phyloP scores from a whole-genome alignment of 2,888 invertebrate species.

The Eupithecia inturbata region DNA sequence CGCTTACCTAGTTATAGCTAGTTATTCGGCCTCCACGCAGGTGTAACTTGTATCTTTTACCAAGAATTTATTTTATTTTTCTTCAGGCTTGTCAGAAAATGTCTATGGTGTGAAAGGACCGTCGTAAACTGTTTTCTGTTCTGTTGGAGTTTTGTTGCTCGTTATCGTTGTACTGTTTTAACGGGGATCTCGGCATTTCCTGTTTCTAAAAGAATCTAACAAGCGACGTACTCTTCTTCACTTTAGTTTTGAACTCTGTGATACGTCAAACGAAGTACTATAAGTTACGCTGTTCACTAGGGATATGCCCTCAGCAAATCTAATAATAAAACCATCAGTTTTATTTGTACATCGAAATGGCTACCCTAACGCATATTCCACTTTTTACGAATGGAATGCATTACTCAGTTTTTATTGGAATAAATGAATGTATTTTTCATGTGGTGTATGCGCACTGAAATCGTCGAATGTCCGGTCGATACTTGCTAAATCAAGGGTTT shows the following conservation, averaged over 20 bases:
- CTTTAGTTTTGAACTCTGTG: slow-evolving; percentile 23
- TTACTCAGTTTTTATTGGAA: slow-evolving; percentile 28
- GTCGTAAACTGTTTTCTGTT: slow-evolving; percentile 54
- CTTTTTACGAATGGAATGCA: slow-evolving; percentile 29
- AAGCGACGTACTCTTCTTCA: slow-evolving; percentile 7
- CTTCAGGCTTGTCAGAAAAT: slow-evolving; percentile 58
- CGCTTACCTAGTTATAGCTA: slow-evolving; percentile 77
- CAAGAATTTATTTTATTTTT: slow-evolving; percentile 67
- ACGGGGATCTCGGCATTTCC: slow-evolving; percentile 33
- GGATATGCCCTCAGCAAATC: slow-evolving; percentile 23
- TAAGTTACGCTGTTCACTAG: slow-evolving; percentile 20
- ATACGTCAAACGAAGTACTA: slow-evolving; percentile 15
- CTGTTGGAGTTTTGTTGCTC: slow-evolving; percentile 45
- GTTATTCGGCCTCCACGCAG: slow-evolving; percentile 74
- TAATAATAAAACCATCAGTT: slow-evolving; percentile 26
- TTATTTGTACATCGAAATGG: slow-evolving; percentile 24
- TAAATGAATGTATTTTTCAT: slow-evolving; percentile 37
- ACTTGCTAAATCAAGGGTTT: not conserved
- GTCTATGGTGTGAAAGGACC: slow-evolving; percentile 60
- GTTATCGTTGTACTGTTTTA: slow-evolving; percentile 46
- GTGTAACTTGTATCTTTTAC: slow-evolving; percentile 78
- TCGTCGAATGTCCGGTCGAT: not conserved
- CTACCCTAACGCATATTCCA: slow-evolving; percentile 1
- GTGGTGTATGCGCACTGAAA: slow-evolving; percentile 25
- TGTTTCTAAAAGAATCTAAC: slow-evolving; percentile 26